Base-by-base conservation (phyloP, 2,888 invertebrate genomes). In the Lepetodrilus schrolli region DNA sequence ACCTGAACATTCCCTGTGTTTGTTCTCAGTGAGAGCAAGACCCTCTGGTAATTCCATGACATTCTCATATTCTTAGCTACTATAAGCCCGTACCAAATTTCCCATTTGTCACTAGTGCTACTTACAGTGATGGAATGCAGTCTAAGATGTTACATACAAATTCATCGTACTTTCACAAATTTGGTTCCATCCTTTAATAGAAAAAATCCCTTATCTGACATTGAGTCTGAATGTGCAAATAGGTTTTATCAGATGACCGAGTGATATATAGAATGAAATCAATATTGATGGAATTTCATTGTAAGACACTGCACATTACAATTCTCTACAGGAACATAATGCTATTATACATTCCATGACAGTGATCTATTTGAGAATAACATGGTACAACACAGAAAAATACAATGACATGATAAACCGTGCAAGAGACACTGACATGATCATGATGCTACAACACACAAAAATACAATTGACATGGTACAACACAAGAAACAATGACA, bases 1-100 rank as follows among this genome's bases (percentile, higher is more conserved):
- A 58, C 58, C 58, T 58, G 34, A 23, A 58, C 58, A 58, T 34
- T 58, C 17, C 58, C 34, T 58, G 34, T 30, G 30, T 58, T 58
- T 23, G 26, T 30, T 34, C 58, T 58, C 58, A 17, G 26, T 58
- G 30, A 58, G 26, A 34, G 7, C 7, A 30, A 58, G 30, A 30
- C 30, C 58, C 30, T 58, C 58, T 30, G 34, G 30, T 30, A 34
- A 30, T 17, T 58, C 26, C 34, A 4, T 58, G 58, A 58, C 13
- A 58, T 30, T 34, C 8, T 34, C 30, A 26, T 30, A 17, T 17
- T 17, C n/a, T 30, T 17, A 51, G 17, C 58, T 34, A 58, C 26
- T 17, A 43, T 17, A 17, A 43, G 43, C n/a, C 43, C 4, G 7
- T 43, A 26, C 58, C 26, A 58, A 30, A 30, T 58, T 13, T 23